Base-by-base conservation (phyloP, 2,797 vertebrate species). In the Peromyscus nudipes region DNA sequence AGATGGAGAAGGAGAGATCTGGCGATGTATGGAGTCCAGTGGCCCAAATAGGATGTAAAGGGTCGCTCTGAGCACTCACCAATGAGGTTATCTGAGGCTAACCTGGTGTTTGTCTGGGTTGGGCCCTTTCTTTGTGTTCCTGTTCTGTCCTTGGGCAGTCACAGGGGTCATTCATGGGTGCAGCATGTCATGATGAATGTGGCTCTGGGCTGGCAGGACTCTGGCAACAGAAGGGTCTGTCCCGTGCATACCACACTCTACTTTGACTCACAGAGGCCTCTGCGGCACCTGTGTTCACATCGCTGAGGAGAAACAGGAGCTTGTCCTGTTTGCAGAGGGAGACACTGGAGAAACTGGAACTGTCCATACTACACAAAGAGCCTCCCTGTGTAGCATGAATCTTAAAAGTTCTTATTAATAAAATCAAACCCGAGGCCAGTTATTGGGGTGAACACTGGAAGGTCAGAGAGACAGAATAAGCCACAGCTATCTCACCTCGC, bases 211-310 rank as follows among this genome's bases (percentile, higher is more conserved):
- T 31, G 3, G 43, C 49, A 43, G 46, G 52, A 29, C 27, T 11
- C 27, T 16, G 40, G 21, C 60, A 4, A 1, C 4, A 21, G 43
- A 88, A n/a, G 57, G 82, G 0, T 25, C 75, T 12, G 64, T 6
- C 80, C 0, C 0, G 12, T 13, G 49, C 21, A 4, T 1, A 2
- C 34, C 1, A 14, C 67, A 8, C 13, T 46, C 73, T 14, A 0
- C 12, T 29, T 29, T 0, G 7, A 6, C 43, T 69, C 43, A 43
- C 73, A 82, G 31, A 88, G 85, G 73, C 89, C 77, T 13, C 0
- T 7, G 2, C 1, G 0, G 7, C 3, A 0, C 9, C 0, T 19
- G 67, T 88, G 79, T n/a, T 80, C 40, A 29, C 52, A 21, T 1
- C 57, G 3, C 84, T 89, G 75, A 52, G 46, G 65, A 55, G 65